Percentiles rank a stretch among this genome's conserved stretches.
Evolutionary conservation across 2,113 vertebrate genomes (phyloP).

Genomic region (Sander lucioperca): DNA sequence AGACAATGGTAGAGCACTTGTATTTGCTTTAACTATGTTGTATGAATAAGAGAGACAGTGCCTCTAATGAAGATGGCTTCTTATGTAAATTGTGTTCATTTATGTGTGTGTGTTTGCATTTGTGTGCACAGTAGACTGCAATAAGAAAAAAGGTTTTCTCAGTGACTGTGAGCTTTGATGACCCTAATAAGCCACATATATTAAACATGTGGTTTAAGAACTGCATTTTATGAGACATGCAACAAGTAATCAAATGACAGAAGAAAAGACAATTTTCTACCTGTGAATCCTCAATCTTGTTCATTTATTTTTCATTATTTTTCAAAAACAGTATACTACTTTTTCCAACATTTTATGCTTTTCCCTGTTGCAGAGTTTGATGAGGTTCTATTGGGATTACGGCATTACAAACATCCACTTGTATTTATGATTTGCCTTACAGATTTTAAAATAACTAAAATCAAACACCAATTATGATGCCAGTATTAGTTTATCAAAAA

Average conservation of each 20-base stretch:
- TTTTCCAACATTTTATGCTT: conserved; percentile 4
- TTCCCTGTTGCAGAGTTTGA: not conserved
- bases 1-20: conserved; percentile 16
- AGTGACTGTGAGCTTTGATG: conserved; percentile 1
- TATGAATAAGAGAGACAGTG: conserved; percentile 16
- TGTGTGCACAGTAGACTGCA: not conserved
- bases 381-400: conserved; percentile 10
- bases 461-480: not conserved
- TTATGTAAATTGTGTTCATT: conserved; percentile 7
- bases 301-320: conserved; percentile 35
- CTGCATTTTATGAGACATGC: conserved; percentile 23
- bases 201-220: conserved; percentile 4
- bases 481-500: not conserved
- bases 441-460: not conserved
- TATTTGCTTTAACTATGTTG: conserved; percentile 28
- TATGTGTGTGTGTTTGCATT: conserved; percentile 7
- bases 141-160: not conserved
- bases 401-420: not conserved
- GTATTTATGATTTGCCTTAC: not conserved
- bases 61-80: conserved; percentile 5
- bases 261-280: not conserved
- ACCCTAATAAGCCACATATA: conserved; percentile 2
- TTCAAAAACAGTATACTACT: not conserved
- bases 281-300: conserved; percentile 9
- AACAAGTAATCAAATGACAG: conserved; percentile 15